Conservation (phyloP, 1,140 invertebrate species). For the Penaeus indicus region DNA sequence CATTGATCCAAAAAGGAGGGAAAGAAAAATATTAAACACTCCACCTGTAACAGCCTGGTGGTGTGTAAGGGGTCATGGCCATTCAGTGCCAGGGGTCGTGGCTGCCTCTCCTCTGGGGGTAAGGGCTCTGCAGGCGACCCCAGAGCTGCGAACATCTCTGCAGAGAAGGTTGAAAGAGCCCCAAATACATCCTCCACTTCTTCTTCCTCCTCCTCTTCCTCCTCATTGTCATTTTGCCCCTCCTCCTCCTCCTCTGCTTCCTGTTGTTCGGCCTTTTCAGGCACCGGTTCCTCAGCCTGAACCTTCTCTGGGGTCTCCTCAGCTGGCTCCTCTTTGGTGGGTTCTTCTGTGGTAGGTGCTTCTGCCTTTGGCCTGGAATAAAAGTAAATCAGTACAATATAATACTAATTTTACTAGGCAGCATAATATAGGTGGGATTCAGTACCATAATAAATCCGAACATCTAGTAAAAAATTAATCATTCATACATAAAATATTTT, state of each 20-base stretch:
- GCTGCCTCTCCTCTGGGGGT: conserved; percentile 51
- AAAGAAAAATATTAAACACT: neutral
- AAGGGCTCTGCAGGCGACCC: conserved; percentile 61
- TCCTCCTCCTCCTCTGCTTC: neutral
- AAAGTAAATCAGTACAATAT: neutral
- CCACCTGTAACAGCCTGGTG: conserved; percentile 63
- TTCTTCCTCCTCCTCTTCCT: conserved; percentile 59
- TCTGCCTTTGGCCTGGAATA: neutral
- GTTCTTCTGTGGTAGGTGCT: neutral
- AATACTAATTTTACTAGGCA: too few species aligned
- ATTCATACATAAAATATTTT: too few species aligned
- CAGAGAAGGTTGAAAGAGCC: conserved; percentile 45
- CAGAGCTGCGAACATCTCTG: conserved; percentile 55
- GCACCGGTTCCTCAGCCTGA: neutral
- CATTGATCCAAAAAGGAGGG: neutral
- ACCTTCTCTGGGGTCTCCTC: neutral
- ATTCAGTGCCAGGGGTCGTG: conserved; percentile 44
- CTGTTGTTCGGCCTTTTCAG: neutral
- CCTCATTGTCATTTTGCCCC: neutral
- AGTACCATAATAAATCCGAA: too few species aligned
- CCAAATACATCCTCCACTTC: conserved; percentile 64
- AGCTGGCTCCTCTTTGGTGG: neutral
- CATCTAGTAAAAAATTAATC: too few species aligned
- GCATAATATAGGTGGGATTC: too few species aligned
- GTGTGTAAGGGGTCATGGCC: conserved; percentile 40